These are phyloP conservation scores for Channallabes apus DNA, from an alignment of 2,797 vertebrate genomes.

Conservation along the genomic window DNA sequence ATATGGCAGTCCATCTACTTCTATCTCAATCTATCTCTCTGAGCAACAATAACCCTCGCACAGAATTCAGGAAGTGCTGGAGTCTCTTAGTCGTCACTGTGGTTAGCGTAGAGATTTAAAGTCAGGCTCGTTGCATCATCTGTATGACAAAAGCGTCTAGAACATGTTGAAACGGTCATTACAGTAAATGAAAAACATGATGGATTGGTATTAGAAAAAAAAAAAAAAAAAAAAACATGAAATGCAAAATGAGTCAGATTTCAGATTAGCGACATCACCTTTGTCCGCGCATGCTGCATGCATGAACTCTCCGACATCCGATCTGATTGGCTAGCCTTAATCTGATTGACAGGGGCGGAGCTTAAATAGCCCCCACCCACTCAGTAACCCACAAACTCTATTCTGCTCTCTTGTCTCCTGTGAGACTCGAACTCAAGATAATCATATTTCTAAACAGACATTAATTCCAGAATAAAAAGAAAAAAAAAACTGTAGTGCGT, in stretches of 20 bases:
- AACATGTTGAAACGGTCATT: background rate
- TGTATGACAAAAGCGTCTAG: background rate
- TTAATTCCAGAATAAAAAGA: background rate
- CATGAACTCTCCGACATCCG: background rate
- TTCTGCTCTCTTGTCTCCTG: background rate
- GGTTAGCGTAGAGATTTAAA: background rate
- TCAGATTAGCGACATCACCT: background rate
- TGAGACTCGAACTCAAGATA: background rate
- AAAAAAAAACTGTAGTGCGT: background rate
- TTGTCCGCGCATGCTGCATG: background rate
- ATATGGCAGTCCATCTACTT: background rate
- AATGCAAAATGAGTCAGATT: no score
- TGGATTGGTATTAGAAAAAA: background rate
- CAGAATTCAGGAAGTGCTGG: background rate
- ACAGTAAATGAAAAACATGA: background rate
- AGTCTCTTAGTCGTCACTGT: background rate
- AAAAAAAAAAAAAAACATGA: background rate
- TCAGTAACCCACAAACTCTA: no score
- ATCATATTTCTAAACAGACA: background rate
- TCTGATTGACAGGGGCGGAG: background rate
- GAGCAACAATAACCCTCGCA: background rate
- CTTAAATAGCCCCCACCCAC: background rate
- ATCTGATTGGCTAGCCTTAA: background rate
- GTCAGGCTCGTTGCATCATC: background rate
- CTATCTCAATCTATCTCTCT: conserved; percentile 10